A percentile compares a stretch with the other conserved stretches of the same genome.
These are phyloP conservation scores for Tamandua tetradactyla DNA, from an alignment of 2,797 vertebrate genomes.

Conservation along the genomic window DNA sequence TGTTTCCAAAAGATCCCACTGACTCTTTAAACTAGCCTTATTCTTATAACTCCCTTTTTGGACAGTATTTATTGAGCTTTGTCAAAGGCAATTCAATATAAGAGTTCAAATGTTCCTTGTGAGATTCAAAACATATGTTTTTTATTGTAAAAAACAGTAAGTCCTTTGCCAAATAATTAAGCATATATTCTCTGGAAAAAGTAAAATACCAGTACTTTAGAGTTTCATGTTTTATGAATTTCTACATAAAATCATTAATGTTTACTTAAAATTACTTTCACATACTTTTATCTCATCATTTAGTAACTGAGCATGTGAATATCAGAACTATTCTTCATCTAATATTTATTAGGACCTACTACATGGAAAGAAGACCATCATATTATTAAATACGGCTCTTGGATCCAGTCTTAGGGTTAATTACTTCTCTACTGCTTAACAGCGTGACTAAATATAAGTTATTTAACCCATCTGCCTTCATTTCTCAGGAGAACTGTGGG, in stretches of 20 bases:
- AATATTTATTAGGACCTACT: constrained; percentile 11
- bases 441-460: neutral
- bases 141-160: neutral
- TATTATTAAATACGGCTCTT: neutral
- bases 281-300: neutral
- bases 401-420: neutral
- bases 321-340: neutral
- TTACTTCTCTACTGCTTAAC: neutral
- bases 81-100: neutral
- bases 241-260: constrained; percentile 2
- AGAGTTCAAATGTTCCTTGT: constrained; percentile 11
- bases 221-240: constrained; percentile 6
- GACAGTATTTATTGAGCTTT: neutral
- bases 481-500: too few species aligned
- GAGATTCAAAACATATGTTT: constrained; percentile 24
- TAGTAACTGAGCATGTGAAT: neutral
- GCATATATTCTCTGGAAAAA: neutral
- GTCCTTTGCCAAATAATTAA: constrained; percentile 35
- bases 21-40: constrained; percentile 4
- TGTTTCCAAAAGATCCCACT: neutral
- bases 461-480: neutral
- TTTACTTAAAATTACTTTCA: neutral
- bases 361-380: neutral
- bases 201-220: constrained; percentile 15
- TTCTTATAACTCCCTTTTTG: neutral